Conservation (phyloP, 2,888 invertebrate genomes). For the Aromia moschata region DNA sequence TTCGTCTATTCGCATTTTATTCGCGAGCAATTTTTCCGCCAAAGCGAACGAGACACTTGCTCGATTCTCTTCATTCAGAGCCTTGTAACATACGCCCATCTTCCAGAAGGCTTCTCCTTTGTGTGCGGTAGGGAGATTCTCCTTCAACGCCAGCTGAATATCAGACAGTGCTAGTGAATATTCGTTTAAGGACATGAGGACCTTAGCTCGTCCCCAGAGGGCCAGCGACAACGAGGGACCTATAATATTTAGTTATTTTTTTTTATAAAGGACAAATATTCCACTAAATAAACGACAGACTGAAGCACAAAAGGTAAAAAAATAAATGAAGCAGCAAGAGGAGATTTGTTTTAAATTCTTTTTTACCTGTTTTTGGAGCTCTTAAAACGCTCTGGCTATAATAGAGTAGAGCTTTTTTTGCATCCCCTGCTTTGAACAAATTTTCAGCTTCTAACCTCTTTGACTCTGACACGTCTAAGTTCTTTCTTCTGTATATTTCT, state of each 20-base stretch:
- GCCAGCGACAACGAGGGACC: constrained; percentile 73
- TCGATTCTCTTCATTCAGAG: constrained; percentile 68
- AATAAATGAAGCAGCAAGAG: too few species aligned
- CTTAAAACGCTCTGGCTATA: constrained; percentile 79
- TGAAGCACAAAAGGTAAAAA: too few species aligned
- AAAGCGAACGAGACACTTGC: constrained; percentile 74
- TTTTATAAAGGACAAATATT: too few species aligned
- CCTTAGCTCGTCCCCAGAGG: constrained; percentile 73
- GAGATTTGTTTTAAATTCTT: too few species aligned
- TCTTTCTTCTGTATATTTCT: constrained; percentile 74
- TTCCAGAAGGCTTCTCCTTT: constrained; percentile 75
- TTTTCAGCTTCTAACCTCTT: constrained; percentile 72
- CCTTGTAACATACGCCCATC: constrained; percentile 76
- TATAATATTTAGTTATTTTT: too few species aligned
- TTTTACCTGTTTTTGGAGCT: constrained; percentile 72
- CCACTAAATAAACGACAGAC: too few species aligned
- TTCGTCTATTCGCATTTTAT: constrained; percentile 30
- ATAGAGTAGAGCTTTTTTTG: constrained; percentile 69
- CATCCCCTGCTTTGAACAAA: constrained; percentile 66
- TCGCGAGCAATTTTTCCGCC: constrained; percentile 68
- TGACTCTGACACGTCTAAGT: constrained; percentile 69
- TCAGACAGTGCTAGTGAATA: constrained; percentile 73
- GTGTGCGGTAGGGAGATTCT: constrained; percentile 70
- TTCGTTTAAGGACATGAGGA: constrained; percentile 68
- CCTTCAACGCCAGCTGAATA: constrained; percentile 72